Evolutionary conservation across 2,888 invertebrate genomes (phyloP).

Genomic region (Caenorhabditis sulstoni): DNA sequence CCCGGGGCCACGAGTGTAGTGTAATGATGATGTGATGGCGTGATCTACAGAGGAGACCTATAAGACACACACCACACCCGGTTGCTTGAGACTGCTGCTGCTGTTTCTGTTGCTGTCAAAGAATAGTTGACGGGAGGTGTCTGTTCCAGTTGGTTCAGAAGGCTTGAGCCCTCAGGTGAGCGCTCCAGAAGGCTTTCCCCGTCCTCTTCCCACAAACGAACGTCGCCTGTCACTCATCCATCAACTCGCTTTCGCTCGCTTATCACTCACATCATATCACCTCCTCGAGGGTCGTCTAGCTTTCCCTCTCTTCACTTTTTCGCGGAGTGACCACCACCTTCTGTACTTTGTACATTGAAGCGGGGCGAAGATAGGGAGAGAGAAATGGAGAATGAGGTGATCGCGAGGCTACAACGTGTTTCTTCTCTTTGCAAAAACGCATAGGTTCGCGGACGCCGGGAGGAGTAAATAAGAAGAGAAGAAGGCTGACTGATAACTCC

Average conservation of each 20-base stretch:
- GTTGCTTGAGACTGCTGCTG: no score
- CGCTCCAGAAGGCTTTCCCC: no score
- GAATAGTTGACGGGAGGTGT: no score
- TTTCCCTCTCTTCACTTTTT: slow-evolving; percentile 10
- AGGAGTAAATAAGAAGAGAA: slow-evolving; percentile 42
- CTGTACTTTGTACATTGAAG: slow-evolving; percentile 54
- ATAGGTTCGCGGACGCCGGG: slow-evolving; percentile 24
- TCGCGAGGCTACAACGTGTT: slow-evolving; percentile 35
- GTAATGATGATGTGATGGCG: slow-evolving; percentile 52
- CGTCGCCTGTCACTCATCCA: no score
- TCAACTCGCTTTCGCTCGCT: slow-evolving; percentile 8
- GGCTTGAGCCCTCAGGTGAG: no score
- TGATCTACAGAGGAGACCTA: slow-evolving; percentile 33
- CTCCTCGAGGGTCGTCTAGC: not conserved
- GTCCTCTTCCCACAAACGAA: no score
- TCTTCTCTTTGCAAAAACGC: slow-evolving; percentile 21
- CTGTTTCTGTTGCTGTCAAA: no score
- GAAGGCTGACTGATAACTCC: slow-evolving; percentile 31
- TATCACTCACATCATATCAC: slow-evolving; percentile 17
- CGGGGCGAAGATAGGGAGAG: no score
- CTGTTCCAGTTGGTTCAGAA: no score
- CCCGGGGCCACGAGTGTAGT: slow-evolving; percentile 29
- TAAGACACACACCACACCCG: slow-evolving; percentile 6
- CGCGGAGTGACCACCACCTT: slow-evolving; percentile 33
- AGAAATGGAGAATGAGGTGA: slow-evolving; percentile 26